Base-by-base conservation (phyloP, 2,113 vertebrate species). In the Corythornis madagascariensis region DNA sequence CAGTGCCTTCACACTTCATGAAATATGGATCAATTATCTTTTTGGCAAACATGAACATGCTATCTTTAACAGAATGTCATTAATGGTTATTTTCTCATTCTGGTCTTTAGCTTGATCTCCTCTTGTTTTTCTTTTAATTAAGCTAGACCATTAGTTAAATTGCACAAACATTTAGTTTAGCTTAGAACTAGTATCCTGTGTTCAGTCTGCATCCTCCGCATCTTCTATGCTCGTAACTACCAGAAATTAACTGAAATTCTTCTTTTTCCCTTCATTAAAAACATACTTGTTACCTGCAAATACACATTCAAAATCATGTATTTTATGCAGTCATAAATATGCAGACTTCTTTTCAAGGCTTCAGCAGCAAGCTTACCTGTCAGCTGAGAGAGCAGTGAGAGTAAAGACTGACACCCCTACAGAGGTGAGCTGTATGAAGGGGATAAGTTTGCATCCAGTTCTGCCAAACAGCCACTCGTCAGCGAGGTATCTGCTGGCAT, bases 401-500 rank as follows among this genome's bases (percentile, higher is more conserved):
- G 99, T 99, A 92, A 99, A 99, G 90, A 99, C 99, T 31, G 99
- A 99, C 80, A 99, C 99, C 61, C 99, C 99, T 8, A 99, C 99
- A 3, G 99, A 99, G 40, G 99, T 99, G 53, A 99, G 98, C 97
- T 99, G 99, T 63, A 99, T 98, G 95, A 99, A 99, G 57, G 99
- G 98, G 76, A 99, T 99, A 90, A 99, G 98, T 96, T 99, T 99
- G 96, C 99, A 99, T 55, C 99, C 99, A 59, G 98, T 95, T 79
- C 99, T 98, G 43, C 99, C 99, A 20, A 99, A 99, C 35, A 99
- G 97, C 99, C 99, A 99, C 94, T 98, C 97, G 3, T 99, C 98
- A 48, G 98, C 97, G 77, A 99, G 97, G 96, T 98, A 99, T 89
- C 98, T 98, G 96, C 98, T 99, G 94, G 99, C 99, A 75, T 99